Evolutionary conservation across 2,113 vertebrate species (phyloP).

Genomic region (Reinhardtius hippoglossoides): DNA sequence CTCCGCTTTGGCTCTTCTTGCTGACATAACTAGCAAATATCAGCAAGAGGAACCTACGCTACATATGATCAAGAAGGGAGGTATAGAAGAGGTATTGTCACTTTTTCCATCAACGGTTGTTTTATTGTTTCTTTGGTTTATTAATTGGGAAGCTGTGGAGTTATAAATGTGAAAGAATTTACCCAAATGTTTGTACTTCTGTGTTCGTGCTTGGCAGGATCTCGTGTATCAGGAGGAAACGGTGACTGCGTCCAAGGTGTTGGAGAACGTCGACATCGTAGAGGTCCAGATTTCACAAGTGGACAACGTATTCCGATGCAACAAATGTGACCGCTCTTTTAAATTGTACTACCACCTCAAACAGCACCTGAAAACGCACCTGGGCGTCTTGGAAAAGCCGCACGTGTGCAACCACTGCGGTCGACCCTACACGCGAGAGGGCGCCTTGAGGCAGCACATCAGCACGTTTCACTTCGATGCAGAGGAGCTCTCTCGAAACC

Average conservation of each 20-base stretch:
- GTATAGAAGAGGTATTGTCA: constrained; percentile 54
- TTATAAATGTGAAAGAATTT: background rate
- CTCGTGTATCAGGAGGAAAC: constrained; percentile 87
- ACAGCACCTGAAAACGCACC: constrained; percentile 96
- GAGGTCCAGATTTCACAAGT: constrained; percentile 98
- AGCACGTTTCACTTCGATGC: constrained; percentile 92
- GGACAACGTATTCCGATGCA: constrained; percentile 95
- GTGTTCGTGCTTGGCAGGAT: constrained; percentile 52
- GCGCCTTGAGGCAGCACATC: constrained; percentile 95
- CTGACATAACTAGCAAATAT: constrained; percentile 98
- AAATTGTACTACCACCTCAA: constrained; percentile 99
- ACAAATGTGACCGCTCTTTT: constrained; percentile 95
- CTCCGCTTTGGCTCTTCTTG: constrained; percentile 93
- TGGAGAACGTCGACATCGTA: constrained; percentile 95
- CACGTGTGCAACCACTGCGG: constrained; percentile 93
- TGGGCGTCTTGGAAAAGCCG: constrained; percentile 82
- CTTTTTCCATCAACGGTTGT: background rate
- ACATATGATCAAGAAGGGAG: constrained; percentile 73
- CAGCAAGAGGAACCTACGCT: constrained; percentile 86
- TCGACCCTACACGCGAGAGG: constrained; percentile 95
- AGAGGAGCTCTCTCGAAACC: constrained; percentile 88
- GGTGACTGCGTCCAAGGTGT: constrained; percentile 88
- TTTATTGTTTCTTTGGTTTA: background rate
- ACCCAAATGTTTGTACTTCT: background rate
- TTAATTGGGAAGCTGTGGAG: background rate